These are phyloP conservation scores for Xyliphius kryptos DNA, from an alignment of 2,113 vertebrate genomes.

Conservation along the genomic window DNA sequence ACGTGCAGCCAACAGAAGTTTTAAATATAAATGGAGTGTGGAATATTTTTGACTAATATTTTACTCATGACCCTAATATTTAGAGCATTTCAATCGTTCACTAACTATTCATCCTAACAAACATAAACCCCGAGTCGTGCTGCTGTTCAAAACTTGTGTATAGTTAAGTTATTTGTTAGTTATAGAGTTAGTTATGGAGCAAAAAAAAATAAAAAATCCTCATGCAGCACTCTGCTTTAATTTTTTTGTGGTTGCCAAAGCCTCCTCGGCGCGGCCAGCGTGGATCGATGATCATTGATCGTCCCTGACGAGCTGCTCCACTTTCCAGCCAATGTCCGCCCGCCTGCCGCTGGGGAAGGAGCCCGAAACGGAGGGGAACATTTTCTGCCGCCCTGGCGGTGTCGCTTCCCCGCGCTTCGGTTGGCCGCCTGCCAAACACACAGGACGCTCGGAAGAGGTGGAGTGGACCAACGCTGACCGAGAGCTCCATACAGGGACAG, in stretches of 20 bases:
- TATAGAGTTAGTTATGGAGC: too few species aligned
- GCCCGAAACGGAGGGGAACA: conserved; percentile 62
- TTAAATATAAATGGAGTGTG: too few species aligned
- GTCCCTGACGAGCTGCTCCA: conserved; percentile 99
- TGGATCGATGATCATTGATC: conserved; percentile 96
- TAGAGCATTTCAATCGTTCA: too few species aligned
- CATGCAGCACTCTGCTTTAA: conserved; percentile 18
- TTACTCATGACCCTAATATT: too few species aligned
- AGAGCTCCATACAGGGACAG: conserved; percentile 13
- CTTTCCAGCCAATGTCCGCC: conserved; percentile 98
- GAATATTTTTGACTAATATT: too few species aligned
- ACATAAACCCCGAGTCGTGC: too few species aligned
- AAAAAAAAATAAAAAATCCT: conserved; percentile 50
- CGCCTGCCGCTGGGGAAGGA: conserved; percentile 66
- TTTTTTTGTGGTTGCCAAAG: conserved; percentile 68
- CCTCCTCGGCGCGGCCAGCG: conserved; percentile 75
- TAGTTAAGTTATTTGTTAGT: too few species aligned
- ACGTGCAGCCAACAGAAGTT: too few species aligned
- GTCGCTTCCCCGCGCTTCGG: conserved; percentile 76
- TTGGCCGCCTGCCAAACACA: conserved; percentile 78
- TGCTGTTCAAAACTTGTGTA: too few species aligned
- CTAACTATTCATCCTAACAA: too few species aligned
- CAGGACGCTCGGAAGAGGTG: conserved; percentile 77
- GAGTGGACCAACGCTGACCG: conserved; percentile 74
- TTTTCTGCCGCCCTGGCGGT: conserved; percentile 77